These are phyloP conservation scores for Onthophagus sagittarius DNA, from an alignment of 2,888 invertebrate species.

Conservation along the genomic window DNA sequence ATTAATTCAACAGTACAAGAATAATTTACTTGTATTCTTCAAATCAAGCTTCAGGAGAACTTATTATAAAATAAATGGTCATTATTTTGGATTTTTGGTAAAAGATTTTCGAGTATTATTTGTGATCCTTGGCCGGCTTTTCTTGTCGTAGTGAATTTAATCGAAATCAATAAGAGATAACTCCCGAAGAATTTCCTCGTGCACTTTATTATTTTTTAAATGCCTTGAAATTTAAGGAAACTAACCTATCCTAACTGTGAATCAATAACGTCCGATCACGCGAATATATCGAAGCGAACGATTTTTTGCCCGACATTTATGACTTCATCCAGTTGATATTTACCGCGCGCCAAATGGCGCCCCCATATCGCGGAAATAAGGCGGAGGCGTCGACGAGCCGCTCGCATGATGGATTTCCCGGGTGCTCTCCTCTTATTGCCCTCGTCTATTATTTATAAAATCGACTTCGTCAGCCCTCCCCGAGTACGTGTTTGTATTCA, in stretches of 20 bases:
- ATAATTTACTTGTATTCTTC: no score
- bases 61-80: no score
- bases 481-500: neutral
- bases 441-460: neutral
- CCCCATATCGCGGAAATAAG: neutral
- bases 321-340: conserved; percentile 16
- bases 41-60: no score
- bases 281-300: neutral
- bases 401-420: neutral
- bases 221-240: neutral
- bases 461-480: neutral
- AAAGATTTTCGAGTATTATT: no score
- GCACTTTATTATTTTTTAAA: neutral
- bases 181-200: no score
- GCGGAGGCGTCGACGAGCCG: neutral
- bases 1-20: no score
- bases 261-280: conserved; percentile 15
- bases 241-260: conserved; percentile 5
- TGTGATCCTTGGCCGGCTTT: no score
- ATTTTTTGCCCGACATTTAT: conserved; percentile 15
- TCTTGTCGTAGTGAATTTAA: no score
- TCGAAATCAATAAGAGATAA: no score
- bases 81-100: no score
- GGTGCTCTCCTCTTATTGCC: neutral
- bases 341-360: conserved; percentile 1